Evolutionary conservation across 1,140 invertebrate genomes (phyloP), one percentile per base, ranked within the genome.

Genomic region (Homarus americanus): DNA sequence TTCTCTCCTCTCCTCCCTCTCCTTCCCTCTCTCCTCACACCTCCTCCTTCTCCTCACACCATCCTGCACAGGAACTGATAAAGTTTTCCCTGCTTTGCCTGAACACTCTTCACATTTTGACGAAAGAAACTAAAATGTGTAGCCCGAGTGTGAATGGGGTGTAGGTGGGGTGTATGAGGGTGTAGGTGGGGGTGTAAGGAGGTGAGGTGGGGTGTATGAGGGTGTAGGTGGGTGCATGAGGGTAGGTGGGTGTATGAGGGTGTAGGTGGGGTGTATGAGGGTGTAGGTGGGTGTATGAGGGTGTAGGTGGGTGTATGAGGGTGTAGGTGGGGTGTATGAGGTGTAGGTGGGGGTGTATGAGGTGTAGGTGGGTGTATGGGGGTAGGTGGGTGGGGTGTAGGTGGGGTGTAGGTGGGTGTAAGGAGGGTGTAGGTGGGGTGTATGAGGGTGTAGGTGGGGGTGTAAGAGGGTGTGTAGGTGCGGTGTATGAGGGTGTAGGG

Each of bases 31-130:
- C 75, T 10, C 36, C 2, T 36, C n/a, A 34, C 24, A 34, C 41
- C 75, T 4, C 53, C 3, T 34, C 36, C 41, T 36, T 34, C 32
- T 34, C 36, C 40, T 28, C 40, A n/a, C 40, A 76, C 36, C 7
- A 76, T 4, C 73, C 63, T 69, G 63, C 63, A 69, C 63, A 69
- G n/a, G 32, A 32, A 69, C 63, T 69, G 63, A 69, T 69, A 69
- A 69, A 69, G 32, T 7, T 28, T 69, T 69, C 24, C 1, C 63
- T 24, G 53, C 20, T 17, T 28, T 28, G n/a, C 63, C 63, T 69
- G n/a, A 69, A 69, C 63, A 69, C 63, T 7, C 44, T 28, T 32
- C 63, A 12, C 28, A 69, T 32, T 69, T 69, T 69, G 24, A 10
- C 63, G 63, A 69, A 69, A 69, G 24, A n/a, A 69, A 32, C n/a